These are phyloP conservation scores for Acanthiza pusilla DNA, from an alignment of 2,797 vertebrate species.

Conservation along the genomic window DNA sequence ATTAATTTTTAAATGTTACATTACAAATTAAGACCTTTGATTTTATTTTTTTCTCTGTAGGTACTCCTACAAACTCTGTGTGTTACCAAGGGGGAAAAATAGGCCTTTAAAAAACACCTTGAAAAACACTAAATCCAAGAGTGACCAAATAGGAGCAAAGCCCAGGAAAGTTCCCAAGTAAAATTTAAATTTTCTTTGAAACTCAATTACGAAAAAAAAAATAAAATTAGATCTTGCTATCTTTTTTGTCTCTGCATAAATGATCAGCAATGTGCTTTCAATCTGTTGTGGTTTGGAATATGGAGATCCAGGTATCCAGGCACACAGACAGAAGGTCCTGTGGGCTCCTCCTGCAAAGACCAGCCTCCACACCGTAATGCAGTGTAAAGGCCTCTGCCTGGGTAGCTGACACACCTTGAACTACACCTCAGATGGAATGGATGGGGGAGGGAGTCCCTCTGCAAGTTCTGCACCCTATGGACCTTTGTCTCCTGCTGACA, in stretches of 20 bases:
- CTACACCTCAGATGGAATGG: not conserved
- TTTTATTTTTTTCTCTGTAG: not conserved
- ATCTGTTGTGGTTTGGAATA: not conserved
- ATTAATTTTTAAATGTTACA: not conserved
- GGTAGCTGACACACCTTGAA: not conserved
- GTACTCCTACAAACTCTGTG: not conserved
- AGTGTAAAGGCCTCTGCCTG: not conserved
- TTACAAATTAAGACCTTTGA: not conserved
- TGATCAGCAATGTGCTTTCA: not conserved
- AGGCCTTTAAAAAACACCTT: not conserved
- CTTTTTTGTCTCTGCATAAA: not conserved
- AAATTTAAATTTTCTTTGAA: not conserved
- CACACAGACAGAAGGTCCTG: not conserved
- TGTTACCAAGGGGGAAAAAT: not conserved
- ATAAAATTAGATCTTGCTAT: accelerated
- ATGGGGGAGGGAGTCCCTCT: not conserved
- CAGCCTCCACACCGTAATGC: not conserved
- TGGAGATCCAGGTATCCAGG: not conserved
- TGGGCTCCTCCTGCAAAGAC: not conserved
- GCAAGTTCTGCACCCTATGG: not conserved
- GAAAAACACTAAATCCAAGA: not conserved
- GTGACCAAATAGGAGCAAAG: not conserved
- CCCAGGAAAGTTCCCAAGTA: not conserved
- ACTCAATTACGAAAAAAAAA: not conserved
- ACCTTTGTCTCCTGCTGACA: not conserved